phyloP scores from a whole-genome alignment of 1,140 invertebrate species.

The Drosophila kohkoa region DNA sequence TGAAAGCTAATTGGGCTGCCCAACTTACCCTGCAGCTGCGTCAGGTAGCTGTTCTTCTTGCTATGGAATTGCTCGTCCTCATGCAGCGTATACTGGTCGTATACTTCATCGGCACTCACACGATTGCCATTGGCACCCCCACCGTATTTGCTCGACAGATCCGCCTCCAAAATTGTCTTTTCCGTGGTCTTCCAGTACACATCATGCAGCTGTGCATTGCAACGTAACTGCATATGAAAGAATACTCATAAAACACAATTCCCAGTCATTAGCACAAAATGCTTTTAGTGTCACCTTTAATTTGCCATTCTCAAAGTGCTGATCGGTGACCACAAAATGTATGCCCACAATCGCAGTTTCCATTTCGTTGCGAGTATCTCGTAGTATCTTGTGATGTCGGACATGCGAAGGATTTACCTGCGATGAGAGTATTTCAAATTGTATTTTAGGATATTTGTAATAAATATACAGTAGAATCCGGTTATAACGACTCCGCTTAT shows the following conservation, averaged over 20 bases:
- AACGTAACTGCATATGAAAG: constrained; percentile 85
- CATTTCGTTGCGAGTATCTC: constrained; percentile 76
- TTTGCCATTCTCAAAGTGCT: constrained; percentile 86
- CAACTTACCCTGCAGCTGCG: constrained; percentile 83
- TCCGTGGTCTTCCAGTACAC: constrained; percentile 88
- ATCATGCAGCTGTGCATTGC: constrained; percentile 87
- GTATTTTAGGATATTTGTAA: too few relatives aligned
- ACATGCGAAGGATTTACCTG: constrained; percentile 81
- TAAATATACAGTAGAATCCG: too few relatives aligned
- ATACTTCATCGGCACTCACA: constrained; percentile 72
- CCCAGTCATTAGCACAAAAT: neutral
- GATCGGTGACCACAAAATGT: constrained; percentile 86
- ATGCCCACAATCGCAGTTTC: constrained; percentile 85
- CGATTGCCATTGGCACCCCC: constrained; percentile 56
- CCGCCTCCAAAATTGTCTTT: constrained; percentile 86
- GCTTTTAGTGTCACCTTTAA: constrained; percentile 84
- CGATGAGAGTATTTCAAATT: neutral
- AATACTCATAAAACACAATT: neutral
- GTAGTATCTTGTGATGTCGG: constrained; percentile 75
- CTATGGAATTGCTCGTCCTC: constrained; percentile 76
- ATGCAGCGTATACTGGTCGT: constrained; percentile 79
- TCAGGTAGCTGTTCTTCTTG: constrained; percentile 82
- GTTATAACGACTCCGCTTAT: too few relatives aligned
- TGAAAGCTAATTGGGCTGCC: constrained; percentile 59
- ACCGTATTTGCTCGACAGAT: constrained; percentile 73